Base-by-base conservation (phyloP, 2,113 vertebrate genomes). In the Nibea coibor region DNA sequence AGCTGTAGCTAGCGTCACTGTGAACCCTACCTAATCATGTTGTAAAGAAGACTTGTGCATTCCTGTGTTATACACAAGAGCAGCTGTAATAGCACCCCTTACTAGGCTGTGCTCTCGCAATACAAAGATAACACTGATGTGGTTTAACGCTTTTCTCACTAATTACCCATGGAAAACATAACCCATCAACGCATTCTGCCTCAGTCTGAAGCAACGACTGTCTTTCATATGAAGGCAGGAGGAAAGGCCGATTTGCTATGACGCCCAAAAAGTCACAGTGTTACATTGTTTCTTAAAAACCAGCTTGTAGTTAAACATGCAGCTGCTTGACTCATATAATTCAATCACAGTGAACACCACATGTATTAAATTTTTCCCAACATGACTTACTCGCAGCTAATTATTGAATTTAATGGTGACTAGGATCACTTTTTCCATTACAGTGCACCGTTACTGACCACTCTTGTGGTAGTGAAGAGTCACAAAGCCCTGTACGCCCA, bases 321-420 rank as follows among this genome's bases (percentile, higher is more conserved):
- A 80, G 72, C 74, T 75, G 78, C 11, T 65, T 78, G 54, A 78
- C 59, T 81, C 70, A 16, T 72, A 20, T 75, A 47, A 72, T n/a
- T 50, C 74, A 71, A 39, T 77, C 77, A 75, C 12, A 14, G 39
- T 42, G 14, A 73, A 24, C 66, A 71, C 26, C 63, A 69, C 43
- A 26, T 82, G 57, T 61, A 62, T 51, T 53, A 31, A 72, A 16
- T 58, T 85, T 87, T 76, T 80, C 84, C 72, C 19, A 75, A 74
- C 28, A 72, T 87, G 73, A 87, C 80, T 84, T 70, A 88, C 87
- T 87, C 68, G 59, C 20, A 64, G 75, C 47, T 85, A 81, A 85
- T 82, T 78, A 80, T 8, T 74, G 43, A 68, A 64, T 74, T 77
- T 59, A 72, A 75, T 62, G 47, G 39, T 14, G 17, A 51, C 69